Evolutionary conservation across 2,797 vertebrate genomes (phyloP).

Genomic region (Crossoptilon crossoptilon): DNA sequence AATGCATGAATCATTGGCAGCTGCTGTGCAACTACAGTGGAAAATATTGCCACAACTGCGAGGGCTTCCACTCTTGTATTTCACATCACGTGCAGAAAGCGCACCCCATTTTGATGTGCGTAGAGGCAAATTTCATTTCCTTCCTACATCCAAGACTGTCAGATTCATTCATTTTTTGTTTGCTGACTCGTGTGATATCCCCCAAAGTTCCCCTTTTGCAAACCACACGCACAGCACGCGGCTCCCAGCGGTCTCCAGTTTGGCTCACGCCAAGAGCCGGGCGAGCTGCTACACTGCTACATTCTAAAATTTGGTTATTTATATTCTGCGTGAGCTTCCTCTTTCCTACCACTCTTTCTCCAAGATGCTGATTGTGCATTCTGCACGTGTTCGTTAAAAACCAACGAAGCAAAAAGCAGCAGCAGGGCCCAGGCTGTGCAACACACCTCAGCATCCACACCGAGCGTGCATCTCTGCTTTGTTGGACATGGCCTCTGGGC

Average conservation of each 20-base stretch:
- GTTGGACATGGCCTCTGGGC: not conserved
- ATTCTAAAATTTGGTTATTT: conserved; percentile 28
- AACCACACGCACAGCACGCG: not conserved
- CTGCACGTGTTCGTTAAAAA: not conserved
- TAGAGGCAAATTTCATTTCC: conserved; percentile 60
- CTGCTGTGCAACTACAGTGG: conserved; percentile 37
- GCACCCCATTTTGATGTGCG: not conserved
- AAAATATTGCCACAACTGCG: conserved; percentile 23
- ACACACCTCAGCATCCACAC: not conserved
- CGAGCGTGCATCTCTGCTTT: fast-evolving
- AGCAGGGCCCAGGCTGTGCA: not conserved
- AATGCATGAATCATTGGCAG: conserved; percentile 46
- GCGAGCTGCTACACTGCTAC: conserved; percentile 41
- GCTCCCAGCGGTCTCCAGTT: not conserved
- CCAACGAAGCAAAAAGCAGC: not conserved
- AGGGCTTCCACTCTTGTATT: not conserved
- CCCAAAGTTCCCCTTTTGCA: conserved; percentile 50
- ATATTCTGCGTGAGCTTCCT: not conserved
- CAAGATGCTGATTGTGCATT: conserved; percentile 56
- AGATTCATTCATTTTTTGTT: conserved; percentile 51
- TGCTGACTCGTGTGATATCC: conserved; percentile 20
- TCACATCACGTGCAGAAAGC: not conserved
- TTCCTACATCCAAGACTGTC: conserved; percentile 27
- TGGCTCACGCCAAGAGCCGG: conserved; percentile 5
- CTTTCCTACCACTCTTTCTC: conserved; percentile 1